phyloP scores from a whole-genome alignment of 2,797 vertebrate species.

The Anomalospiza imberbis region DNA sequence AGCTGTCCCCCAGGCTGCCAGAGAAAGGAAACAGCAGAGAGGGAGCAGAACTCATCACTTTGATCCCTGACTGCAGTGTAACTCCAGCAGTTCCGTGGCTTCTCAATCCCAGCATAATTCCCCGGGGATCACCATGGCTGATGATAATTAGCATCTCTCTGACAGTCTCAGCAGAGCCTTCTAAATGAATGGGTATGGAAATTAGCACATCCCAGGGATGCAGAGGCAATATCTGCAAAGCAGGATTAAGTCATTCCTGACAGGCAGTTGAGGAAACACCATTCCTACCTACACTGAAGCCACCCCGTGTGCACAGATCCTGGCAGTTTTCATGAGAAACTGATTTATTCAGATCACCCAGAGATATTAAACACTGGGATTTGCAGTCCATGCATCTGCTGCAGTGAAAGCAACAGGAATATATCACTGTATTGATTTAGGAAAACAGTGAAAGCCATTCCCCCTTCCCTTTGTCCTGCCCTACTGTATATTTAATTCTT shows the following conservation, averaged over 20 bases:
- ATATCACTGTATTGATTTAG: not conserved
- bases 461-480: not conserved
- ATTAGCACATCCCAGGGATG: not conserved
- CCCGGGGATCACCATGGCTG: not conserved
- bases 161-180: not conserved
- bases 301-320: not conserved
- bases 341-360: not conserved
- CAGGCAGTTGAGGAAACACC: not conserved
- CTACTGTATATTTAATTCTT: not conserved
- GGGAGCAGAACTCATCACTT: not conserved
- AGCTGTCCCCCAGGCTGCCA: not conserved
- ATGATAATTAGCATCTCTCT: constrained; percentile 25
- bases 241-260: constrained; percentile 26
- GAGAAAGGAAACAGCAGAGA: not conserved
- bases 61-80: not conserved
- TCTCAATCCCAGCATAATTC: not conserved
- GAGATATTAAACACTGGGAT: not conserved
- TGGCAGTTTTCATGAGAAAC: not conserved
- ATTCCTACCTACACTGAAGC: not conserved
- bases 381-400: accelerated
- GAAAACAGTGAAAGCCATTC: not conserved
- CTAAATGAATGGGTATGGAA: constrained; percentile 13
- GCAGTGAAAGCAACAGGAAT: not conserved
- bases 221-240: not conserved
- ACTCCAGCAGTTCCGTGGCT: not conserved